A percentile compares a stretch with the other conserved stretches of the same genome.
phyloP scores from a whole-genome alignment of 2,797 vertebrate genomes.

The Stomatorhinus walkeri region DNA sequence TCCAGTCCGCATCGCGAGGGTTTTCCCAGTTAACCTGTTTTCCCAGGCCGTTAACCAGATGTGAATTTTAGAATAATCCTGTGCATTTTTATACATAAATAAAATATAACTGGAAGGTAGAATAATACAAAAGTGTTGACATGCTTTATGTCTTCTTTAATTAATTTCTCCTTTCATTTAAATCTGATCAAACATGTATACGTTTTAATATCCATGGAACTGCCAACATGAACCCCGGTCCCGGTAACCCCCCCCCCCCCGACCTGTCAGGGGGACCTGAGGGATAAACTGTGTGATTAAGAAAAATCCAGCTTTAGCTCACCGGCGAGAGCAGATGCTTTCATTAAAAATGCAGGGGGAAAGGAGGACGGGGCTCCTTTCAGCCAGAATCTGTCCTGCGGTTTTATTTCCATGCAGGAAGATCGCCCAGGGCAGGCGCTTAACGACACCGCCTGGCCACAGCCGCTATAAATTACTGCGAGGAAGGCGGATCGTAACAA shows the following conservation, averaged over 20 bases:
- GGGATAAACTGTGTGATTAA: conserved; percentile 65
- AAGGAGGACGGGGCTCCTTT: conserved; percentile 50
- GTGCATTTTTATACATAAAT: not conserved
- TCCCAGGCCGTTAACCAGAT: not conserved
- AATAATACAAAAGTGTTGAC: not conserved
- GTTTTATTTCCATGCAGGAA: conserved; percentile 51
- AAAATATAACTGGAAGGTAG: not conserved
- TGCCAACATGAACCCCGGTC: no score
- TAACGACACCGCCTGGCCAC: conserved; percentile 44
- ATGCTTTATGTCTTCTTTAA: not conserved
- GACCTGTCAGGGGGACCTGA: conserved; percentile 57
- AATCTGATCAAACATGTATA: conserved; percentile 34
- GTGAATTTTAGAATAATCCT: not conserved
- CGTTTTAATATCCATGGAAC: conserved; percentile 27
- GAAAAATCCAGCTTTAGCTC: conserved; percentile 59
- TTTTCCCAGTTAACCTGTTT: not conserved
- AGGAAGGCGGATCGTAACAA: conserved; percentile 34
- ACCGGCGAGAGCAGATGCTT: conserved; percentile 68
- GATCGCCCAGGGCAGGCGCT: conserved; percentile 49
- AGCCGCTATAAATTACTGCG: conserved; percentile 52
- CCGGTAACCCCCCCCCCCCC: no score
- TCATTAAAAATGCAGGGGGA: conserved; percentile 72
- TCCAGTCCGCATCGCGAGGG: not conserved
- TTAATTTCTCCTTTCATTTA: conserved; percentile 26
- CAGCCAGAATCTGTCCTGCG: conserved; percentile 60